phyloP scores from a whole-genome alignment of 2,113 vertebrate genomes.

The Oxyruncus cristatus region DNA sequence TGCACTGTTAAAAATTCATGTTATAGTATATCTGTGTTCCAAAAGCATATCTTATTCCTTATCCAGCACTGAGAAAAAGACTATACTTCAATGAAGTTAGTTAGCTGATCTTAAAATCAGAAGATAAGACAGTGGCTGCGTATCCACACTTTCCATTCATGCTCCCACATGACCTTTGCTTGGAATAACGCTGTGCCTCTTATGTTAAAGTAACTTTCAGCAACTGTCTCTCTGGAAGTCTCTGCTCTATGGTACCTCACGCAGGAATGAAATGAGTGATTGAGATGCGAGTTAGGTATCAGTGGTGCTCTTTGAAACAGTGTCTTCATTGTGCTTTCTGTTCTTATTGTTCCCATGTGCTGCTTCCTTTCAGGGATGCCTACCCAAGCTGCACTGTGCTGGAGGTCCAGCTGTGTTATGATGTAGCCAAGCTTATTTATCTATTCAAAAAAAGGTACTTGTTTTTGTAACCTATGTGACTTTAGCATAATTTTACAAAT shows the following conservation, averaged over 20 bases:
- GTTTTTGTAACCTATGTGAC: neutral
- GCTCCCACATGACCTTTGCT: neutral
- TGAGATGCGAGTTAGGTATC: neutral
- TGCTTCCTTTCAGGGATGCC: slow-evolving; percentile 77
- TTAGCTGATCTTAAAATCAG: neutral
- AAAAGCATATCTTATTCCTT: neutral
- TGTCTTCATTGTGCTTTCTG: neutral
- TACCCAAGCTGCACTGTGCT: slow-evolving; percentile 84
- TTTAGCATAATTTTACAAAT: neutral
- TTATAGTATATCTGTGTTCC: neutral
- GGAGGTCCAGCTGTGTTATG: slow-evolving; percentile 83
- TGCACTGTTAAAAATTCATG: neutral
- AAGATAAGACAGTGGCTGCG: neutral
- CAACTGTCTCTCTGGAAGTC: neutral
- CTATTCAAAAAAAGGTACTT: slow-evolving; percentile 84
- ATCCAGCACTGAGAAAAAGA: neutral
- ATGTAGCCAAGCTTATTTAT: slow-evolving; percentile 83
- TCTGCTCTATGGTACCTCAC: neutral
- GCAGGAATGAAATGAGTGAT: neutral
- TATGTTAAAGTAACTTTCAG: neutral
- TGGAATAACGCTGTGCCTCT: neutral
- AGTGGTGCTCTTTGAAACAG: neutral
- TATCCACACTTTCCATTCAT: neutral
- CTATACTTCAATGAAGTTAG: neutral
- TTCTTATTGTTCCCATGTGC: neutral